Conservation (phyloP, 2,888 invertebrate genomes). For the Xylota segnis region DNA sequence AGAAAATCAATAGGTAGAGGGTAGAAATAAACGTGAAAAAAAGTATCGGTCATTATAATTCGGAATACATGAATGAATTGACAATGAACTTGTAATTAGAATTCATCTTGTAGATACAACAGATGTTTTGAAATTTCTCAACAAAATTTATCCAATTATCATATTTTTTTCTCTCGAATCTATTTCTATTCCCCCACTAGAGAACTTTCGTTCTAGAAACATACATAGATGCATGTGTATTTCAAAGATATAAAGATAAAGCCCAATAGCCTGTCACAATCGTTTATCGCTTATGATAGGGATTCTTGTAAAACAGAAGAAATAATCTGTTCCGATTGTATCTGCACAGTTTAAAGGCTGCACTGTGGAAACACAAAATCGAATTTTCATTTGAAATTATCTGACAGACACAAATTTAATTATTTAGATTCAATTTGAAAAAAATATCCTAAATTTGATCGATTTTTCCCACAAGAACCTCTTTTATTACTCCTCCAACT, state of each 20-base stretch:
- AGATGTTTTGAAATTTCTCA: constrained; percentile 15
- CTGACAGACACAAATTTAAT: too few species aligned
- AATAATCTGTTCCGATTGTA: neutral
- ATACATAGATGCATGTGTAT: neutral
- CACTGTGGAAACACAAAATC: too few species aligned
- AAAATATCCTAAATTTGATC: neutral
- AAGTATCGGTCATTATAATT: neutral
- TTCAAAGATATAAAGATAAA: constrained; percentile 8
- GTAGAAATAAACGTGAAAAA: neutral
- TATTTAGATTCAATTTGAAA: too few species aligned
- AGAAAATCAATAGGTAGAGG: constrained; percentile 4
- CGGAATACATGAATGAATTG: constrained; percentile 14
- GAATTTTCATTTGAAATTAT: too few species aligned
- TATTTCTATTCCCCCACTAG: neutral
- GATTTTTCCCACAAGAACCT: neutral
- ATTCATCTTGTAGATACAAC: constrained; percentile 13
- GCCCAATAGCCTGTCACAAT: neutral
- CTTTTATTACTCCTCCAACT: neutral
- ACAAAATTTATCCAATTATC: constrained; percentile 11
- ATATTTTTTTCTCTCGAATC: constrained; percentile 5
- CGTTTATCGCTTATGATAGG: neutral
- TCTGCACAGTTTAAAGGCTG: too few species aligned
- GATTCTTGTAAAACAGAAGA: neutral
- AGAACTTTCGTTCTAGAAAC: neutral
- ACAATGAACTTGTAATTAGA: constrained; percentile 31